Conservation (phyloP, 92 coral and sea anemone species). For the Epizoanthus rinbou region DNA sequence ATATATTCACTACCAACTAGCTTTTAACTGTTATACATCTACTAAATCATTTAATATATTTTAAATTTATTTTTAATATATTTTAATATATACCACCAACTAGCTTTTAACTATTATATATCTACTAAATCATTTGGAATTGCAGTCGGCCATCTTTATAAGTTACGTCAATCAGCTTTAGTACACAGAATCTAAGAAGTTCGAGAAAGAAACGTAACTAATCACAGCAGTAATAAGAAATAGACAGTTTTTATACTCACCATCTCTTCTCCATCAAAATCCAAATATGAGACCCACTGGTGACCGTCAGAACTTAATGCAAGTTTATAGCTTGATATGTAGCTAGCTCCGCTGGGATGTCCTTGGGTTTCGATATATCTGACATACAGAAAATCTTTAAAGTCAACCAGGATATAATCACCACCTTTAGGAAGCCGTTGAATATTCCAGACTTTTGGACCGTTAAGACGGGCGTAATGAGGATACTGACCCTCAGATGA, state of each 20-base stretch:
- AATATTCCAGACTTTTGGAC: not conserved
- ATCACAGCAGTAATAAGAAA: not conserved
- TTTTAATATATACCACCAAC: no score
- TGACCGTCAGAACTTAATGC: not conserved
- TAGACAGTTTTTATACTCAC: not conserved
- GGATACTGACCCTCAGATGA: slow-evolving; percentile 21
- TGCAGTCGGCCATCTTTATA: no score
- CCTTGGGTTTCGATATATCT: slow-evolving; percentile 12
- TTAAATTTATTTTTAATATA: no score
- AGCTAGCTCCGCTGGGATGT: not conserved
- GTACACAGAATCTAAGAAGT: no score
- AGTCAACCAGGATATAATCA: slow-evolving; percentile 10
- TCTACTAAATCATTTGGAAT: no score
- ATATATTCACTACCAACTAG: no score
- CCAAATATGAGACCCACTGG: not conserved
- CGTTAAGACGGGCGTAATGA: not conserved
- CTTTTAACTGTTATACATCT: no score
- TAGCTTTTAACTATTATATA: no score
- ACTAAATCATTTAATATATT: no score
- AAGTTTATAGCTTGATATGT: slow-evolving; percentile 14
- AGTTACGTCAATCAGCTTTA: no score
- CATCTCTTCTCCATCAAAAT: not conserved
- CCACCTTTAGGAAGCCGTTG: not conserved
- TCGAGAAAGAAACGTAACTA: not conserved
- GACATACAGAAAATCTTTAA: not conserved